Conservation (phyloP, 2,797 vertebrate genomes). For the Enteromius unitaeniatus region DNA sequence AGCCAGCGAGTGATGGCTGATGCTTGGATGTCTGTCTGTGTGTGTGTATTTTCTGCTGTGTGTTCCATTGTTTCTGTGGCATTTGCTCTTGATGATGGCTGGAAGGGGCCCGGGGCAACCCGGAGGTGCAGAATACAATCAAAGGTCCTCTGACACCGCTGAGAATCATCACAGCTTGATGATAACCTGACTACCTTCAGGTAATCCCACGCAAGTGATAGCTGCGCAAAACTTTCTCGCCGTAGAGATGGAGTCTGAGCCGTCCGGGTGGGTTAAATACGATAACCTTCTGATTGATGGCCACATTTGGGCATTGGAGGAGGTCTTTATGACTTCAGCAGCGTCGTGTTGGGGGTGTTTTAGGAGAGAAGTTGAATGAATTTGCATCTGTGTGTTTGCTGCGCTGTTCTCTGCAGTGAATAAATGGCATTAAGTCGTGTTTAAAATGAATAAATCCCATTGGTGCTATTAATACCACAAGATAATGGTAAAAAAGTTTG, state of each 20-base stretch:
- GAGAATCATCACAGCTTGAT: conserved; percentile 68
- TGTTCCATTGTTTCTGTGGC: conserved; percentile 68
- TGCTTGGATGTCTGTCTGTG: conserved; percentile 48
- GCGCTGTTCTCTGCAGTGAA: background rate
- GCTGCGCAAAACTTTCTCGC: conserved; percentile 51
- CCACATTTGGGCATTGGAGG: conserved; percentile 26
- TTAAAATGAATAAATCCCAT: background rate
- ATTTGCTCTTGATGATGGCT: conserved; percentile 68
- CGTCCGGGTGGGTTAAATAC: conserved; percentile 61
- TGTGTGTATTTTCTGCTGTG: conserved; percentile 51
- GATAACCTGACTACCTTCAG: conserved; percentile 68
- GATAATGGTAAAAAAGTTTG: background rate
- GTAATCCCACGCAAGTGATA: conserved; percentile 54
- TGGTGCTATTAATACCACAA: background rate
- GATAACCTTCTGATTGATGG: conserved; percentile 55
- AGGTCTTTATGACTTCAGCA: conserved; percentile 20
- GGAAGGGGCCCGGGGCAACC: conserved; percentile 67
- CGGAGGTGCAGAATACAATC: conserved; percentile 78
- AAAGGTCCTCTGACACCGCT: conserved; percentile 70
- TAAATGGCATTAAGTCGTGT: background rate
- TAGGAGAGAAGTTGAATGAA: background rate
- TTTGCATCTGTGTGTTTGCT: conserved; percentile 4
- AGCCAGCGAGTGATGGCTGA: conserved; percentile 66
- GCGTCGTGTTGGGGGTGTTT: background rate
- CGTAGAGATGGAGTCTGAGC: conserved; percentile 46